A percentile compares a stretch with the other conserved stretches of the same genome.
These are phyloP conservation scores for Odontomyia ornata DNA, from an alignment of 2,888 invertebrate genomes.

Conservation along the genomic window DNA sequence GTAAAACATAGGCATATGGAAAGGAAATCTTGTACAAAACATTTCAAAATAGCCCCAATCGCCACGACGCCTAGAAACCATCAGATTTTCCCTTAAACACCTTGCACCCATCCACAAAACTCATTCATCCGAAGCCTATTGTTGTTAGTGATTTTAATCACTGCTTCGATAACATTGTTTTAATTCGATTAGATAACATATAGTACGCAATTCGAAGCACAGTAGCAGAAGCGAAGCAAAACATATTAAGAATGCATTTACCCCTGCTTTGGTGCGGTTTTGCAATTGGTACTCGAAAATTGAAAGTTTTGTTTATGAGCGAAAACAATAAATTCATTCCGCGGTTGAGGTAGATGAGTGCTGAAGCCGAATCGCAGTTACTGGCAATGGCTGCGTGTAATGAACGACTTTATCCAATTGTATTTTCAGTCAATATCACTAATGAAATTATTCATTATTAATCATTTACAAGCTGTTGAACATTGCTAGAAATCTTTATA, in stretches of 20 bases:
- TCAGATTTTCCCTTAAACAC: neutral
- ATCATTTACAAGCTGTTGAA: neutral
- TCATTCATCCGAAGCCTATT: neutral
- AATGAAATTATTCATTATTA: neutral
- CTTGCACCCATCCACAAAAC: neutral
- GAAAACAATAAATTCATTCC: neutral
- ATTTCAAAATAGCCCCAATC: too few relatives aligned
- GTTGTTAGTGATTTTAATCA: neutral
- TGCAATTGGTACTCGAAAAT: conserved; percentile 9
- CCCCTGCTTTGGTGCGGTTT: neutral
- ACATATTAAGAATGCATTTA: conserved; percentile 23
- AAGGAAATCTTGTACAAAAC: too few relatives aligned
- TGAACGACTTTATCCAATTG: neutral
- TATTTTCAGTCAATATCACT: neutral
- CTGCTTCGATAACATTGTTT: neutral
- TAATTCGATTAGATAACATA: conserved; percentile 18
- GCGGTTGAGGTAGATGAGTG: neutral
- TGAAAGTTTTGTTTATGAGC: conserved; percentile 19
- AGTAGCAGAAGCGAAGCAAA: neutral
- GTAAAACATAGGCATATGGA: too few relatives aligned
- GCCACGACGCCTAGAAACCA: neutral
- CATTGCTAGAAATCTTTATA: neutral
- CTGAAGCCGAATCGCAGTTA: neutral
- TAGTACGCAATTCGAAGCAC: neutral
- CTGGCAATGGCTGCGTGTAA: neutral